Base-by-base conservation (phyloP, 1,140 invertebrate genomes). In the Anadara kagoshimensis region DNA sequence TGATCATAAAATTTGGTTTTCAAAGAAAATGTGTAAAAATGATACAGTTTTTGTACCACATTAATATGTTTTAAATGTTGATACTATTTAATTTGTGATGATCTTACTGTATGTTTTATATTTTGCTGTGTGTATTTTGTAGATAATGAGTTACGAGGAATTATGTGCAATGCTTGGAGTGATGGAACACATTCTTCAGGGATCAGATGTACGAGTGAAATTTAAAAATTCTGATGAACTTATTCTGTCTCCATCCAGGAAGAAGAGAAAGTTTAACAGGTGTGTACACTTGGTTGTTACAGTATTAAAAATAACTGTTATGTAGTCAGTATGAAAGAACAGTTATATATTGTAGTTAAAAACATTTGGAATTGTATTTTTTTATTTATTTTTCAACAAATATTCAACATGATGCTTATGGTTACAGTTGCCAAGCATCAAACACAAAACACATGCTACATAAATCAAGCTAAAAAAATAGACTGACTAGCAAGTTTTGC, bases 211-310 rank as follows among this genome's bases (percentile, higher is more conserved):
- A 57, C 78, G 74, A n/a, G 75, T 83, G 5, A 77, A 77, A 58
- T 83, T 85, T 65, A 78, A 79, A 20, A 85, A 85, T 56, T 74
- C 78, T 43, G 81, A 86, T 57, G 83, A 86, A 59, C 81, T 87
- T 0, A 87, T 87, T 29, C 72, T 85, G 43, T 87, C 86, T 26
- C 86, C 86, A 2, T 82, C 78, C 4, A 66, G 82, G 20, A 82
- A 82, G 47, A 81, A 82, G 24, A 59, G 63, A 18, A 74, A 65
- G 47, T 58, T 44, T 71, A 67, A 65, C 63, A 70, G 61, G 64
- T 73, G 56, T 53, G 53, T 57, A 54, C 7, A 12, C 18, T 22
- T 74, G n/a, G 29, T 43, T 20, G 11, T 49, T 12, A 29, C 29
- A 44, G 5, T 57, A 63, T 58, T 3, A 16, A 29, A 53, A 22